These are phyloP conservation scores for Tupiocoris notatus DNA, from an alignment of 2,888 invertebrate genomes.

Conservation along the genomic window DNA sequence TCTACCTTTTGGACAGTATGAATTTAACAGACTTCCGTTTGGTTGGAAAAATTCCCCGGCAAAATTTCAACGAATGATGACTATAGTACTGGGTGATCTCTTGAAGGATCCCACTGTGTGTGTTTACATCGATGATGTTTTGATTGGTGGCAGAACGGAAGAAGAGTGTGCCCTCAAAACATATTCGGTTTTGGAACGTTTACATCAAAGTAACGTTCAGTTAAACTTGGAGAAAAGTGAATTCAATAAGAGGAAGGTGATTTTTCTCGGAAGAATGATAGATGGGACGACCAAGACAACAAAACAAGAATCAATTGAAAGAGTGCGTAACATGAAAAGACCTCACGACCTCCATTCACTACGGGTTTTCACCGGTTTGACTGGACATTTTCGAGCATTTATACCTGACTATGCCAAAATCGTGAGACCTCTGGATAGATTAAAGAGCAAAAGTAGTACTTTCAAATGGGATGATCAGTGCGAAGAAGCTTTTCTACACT, in stretches of 20 bases:
- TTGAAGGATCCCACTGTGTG: not conserved
- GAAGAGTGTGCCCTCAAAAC: too few species aligned
- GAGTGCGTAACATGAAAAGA: slow-evolving; percentile 4
- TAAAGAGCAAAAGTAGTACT: not conserved
- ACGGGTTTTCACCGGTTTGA: too few species aligned
- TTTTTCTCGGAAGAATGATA: not conserved
- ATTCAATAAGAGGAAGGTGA: not conserved
- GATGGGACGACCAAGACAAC: not conserved
- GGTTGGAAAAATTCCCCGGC: slow-evolving; percentile 12
- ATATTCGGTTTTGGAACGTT: not conserved
- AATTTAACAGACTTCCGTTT: not conserved
- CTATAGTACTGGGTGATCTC: too few species aligned
- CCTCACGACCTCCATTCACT: slow-evolving; percentile 1
- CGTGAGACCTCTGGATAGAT: not conserved
- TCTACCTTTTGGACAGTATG: too few species aligned
- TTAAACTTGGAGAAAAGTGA: too few species aligned
- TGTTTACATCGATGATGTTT: slow-evolving; percentile 1
- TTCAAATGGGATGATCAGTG: not conserved
- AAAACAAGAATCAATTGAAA: too few species aligned
- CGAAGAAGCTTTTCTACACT: not conserved
- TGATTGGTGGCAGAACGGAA: not conserved
- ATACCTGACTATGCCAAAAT: not conserved
- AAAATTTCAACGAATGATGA: slow-evolving; percentile 11
- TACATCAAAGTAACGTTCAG: not conserved
- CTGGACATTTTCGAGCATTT: not conserved